A percentile compares a stretch with the other conserved stretches of the same genome.
phyloP scores from a whole-genome alignment of 2,797 vertebrate species.

The Pseudocheirus occidentalis region DNA sequence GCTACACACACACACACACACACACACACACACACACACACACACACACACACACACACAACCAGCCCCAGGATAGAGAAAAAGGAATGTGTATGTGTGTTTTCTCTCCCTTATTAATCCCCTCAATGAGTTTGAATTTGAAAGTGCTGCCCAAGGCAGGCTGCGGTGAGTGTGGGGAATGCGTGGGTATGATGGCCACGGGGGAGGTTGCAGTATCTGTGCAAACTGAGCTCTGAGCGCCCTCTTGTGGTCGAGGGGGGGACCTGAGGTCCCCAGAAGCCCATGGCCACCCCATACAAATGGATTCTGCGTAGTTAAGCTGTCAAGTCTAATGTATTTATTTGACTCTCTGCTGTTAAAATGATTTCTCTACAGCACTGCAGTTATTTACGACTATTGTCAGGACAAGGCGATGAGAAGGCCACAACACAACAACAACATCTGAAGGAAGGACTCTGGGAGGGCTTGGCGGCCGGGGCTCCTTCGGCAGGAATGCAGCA shows the following conservation, averaged over 20 bases:
- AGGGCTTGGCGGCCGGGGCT: constrained; percentile 7
- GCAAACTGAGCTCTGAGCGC: constrained; percentile 69
- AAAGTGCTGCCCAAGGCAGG: not conserved
- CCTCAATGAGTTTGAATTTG: not conserved
- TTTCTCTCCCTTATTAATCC: not conserved
- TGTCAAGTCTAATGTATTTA: constrained; percentile 80
- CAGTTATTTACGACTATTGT: constrained; percentile 65
- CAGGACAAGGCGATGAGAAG: constrained; percentile 70
- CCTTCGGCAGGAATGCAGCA: not conserved
- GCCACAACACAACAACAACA: constrained; percentile 56
- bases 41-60: not conserved
- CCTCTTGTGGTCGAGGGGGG: constrained; percentile 72
- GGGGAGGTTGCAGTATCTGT: not conserved
- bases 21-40: not conserved
- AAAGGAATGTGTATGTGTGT: not conserved
- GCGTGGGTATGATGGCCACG: rapidly evolving
- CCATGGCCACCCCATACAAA: constrained; percentile 57
- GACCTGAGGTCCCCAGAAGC: constrained; percentile 15
- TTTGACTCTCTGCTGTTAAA: constrained; percentile 70
- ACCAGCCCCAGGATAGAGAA: not conserved
- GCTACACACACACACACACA: not conserved
- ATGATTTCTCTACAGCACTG: constrained; percentile 59
- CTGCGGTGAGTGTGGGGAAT: rapidly evolving
- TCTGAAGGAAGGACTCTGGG: constrained; percentile 46
- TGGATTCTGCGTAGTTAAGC: constrained; percentile 67